Evolutionary conservation across 2,113 vertebrate genomes (phyloP), one percentile per base, ranked within the genome.

Genomic region (Engystomops pustulosus): DNA sequence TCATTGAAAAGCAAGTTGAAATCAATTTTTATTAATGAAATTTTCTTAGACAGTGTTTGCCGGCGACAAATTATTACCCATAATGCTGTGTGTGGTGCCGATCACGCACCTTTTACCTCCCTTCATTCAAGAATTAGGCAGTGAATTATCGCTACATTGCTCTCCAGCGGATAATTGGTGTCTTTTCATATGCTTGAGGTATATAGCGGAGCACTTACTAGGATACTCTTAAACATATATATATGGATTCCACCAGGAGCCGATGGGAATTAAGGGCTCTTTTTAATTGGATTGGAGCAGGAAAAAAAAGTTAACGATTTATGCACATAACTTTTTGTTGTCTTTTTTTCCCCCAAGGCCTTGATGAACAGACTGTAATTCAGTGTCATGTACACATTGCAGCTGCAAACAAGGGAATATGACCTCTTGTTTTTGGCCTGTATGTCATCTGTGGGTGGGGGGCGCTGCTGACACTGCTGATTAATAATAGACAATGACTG

Each of bases 1-100:
- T 88, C 90, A 93, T 93, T 95, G 92, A 93, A 94, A 93, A 89
- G 90, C 86, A 89, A 90, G 90, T 92, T 87, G 86, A 90, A 92
- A 92, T 92, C 92, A 92, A 95, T 45, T 95, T 60, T 92, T 94
- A 95, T 95, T 95, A 95, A 95, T 95, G 92, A 92, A 90, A 90
- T 90, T 87, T 86, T 82, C 86, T 90, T 88, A 91, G 89, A 53
- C 91, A 69, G 79, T 88, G 88, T 90, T 91, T 85, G 88, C 89
- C 89, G 91, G 89, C 67, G 67, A 67, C 8, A 45, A 9, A 47
- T 69, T 44, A 51, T 17, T 49, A 17, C 1, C 58, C 36, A 58
- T 17, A 10, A 34, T 15, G 55, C 32, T 23, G 30, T 27, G n/a
- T 72, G 30, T 15, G 14, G 0, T 25, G n/a, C 30, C 58, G 20